A percentile compares a stretch with the other conserved stretches of the same genome.
Evolutionary conservation across 2,888 invertebrate genomes (phyloP).

Genomic region (Athalia rosae): DNA sequence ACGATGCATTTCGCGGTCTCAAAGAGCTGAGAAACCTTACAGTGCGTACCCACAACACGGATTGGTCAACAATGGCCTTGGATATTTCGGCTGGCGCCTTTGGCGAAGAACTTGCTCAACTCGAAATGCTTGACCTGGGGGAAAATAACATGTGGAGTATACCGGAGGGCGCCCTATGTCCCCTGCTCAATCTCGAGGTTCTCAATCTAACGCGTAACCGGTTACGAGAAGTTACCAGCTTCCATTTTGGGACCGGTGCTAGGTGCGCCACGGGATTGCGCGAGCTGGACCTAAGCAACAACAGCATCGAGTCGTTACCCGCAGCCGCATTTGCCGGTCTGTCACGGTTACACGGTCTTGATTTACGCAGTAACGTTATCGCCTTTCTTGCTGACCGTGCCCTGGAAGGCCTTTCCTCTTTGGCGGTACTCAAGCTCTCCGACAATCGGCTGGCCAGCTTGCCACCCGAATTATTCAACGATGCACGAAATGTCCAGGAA

Average conservation of each 20-base stretch:
- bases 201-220: constrained; percentile 88
- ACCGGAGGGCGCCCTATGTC: constrained; percentile 85
- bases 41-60: constrained; percentile 88
- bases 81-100: constrained; percentile 85
- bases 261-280: constrained; percentile 83
- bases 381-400: constrained; percentile 86
- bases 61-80: constrained; percentile 88
- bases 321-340: constrained; percentile 83
- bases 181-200: constrained; percentile 83
- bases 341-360: constrained; percentile 82
- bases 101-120: constrained; percentile 82
- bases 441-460: constrained; percentile 88
- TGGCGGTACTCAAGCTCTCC: constrained; percentile 85
- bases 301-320: constrained; percentile 85
- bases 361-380: constrained; percentile 86
- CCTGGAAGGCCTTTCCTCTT: constrained; percentile 83
- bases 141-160: constrained; percentile 88
- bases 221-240: constrained; percentile 83
- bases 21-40: constrained; percentile 86
- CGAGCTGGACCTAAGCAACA: constrained; percentile 85
- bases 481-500: constrained; percentile 85
- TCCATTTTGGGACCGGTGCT: constrained; percentile 81
- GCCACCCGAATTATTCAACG: constrained; percentile 88
- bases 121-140: constrained; percentile 85
- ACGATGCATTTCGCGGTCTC: constrained; percentile 88